Evolutionary conservation across 2,113 vertebrate genomes (phyloP), one percentile per base, ranked within the genome.

Genomic region (Tretioscincus oriximinensis): DNA sequence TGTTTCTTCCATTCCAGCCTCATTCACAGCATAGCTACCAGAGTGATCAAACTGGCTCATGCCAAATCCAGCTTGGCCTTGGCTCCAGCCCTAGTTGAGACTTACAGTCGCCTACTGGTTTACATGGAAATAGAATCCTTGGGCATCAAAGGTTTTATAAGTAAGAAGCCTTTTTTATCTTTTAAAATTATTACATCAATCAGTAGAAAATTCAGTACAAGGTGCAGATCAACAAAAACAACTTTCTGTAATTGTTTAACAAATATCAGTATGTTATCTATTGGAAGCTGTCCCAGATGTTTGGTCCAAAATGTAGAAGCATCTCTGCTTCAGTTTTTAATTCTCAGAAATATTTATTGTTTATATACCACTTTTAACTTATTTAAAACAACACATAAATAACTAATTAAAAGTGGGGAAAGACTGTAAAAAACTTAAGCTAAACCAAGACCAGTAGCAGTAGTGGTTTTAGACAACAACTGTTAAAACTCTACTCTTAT

Each of bases 111-210:
- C 70, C 94, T 99, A 85, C 87, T 99, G 93, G 98, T 99, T 89
- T 99, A 99, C 83, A 99, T 99, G 98, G 98, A 99, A 95, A 99
- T 99, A 69, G 98, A 99, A 81, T 99, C 98, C 22, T 93, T 99
- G 94, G 98, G 98, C 90, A 99, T 99, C 94, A 99, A 99, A 95
- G 98, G 98, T 89, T 99, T 99, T 90, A 99, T 99, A 92, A 99
- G 98, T 99, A 94, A 98, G 98, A 77, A 81, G 75, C 1, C 60
- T 76, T 20, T 76, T 20, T 12, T 58, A 18, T 18, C 54, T 18
- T 18, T 58, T 58, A 18, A 58, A 58, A 58, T 14, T 58, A 58
- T 18, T 58, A 58, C 16, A 58, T 58, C 18, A 18, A 58, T 58
- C 54, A 58, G 54, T 51, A 51, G 49, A 4, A 58, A 58, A 18